These are phyloP conservation scores for Akabosia matsudoensis DNA, from an alignment of 1,140 invertebrate species.

Conservation along the genomic window DNA sequence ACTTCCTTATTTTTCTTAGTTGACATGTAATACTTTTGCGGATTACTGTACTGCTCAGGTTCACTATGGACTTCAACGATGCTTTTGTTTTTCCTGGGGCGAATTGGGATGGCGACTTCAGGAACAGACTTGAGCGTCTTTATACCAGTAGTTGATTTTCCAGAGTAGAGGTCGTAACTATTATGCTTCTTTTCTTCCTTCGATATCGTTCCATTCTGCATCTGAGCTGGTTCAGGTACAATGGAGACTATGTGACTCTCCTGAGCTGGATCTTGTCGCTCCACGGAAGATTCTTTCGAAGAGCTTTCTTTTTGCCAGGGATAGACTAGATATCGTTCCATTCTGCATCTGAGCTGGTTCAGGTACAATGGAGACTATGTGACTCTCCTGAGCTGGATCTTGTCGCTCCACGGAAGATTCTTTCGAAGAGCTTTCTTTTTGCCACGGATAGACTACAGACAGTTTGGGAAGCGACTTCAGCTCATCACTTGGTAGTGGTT, in stretches of 20 bases:
- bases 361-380: slow-evolving; percentile 6
- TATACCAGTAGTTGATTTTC: not conserved
- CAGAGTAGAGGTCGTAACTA: slow-evolving; percentile 14
- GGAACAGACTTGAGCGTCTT: slow-evolving; percentile 33
- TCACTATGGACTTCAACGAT: slow-evolving; percentile 30
- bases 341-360: not conserved
- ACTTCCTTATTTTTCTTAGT: not conserved
- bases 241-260: slow-evolving; percentile 21
- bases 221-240: slow-evolving; percentile 1
- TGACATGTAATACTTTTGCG: not conserved
- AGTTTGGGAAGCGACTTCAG: slow-evolving; percentile 35
- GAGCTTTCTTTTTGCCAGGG: slow-evolving; percentile 40
- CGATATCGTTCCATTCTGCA: not conserved
- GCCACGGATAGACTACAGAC: slow-evolving; percentile 44
- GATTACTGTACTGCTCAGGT: not conserved
- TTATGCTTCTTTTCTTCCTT: not conserved
- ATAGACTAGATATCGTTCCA: slow-evolving; percentile 37
- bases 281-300: not conserved
- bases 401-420: not conserved
- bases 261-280: not conserved
- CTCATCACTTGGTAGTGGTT: slow-evolving; percentile 25
- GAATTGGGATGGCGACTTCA: slow-evolving; percentile 13
- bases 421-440: slow-evolving; percentile 17
- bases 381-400: not conserved
- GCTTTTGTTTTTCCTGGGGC: slow-evolving; percentile 25